Conservation (phyloP, 2,888 invertebrate genomes). For the Leucophenga maculata region DNA sequence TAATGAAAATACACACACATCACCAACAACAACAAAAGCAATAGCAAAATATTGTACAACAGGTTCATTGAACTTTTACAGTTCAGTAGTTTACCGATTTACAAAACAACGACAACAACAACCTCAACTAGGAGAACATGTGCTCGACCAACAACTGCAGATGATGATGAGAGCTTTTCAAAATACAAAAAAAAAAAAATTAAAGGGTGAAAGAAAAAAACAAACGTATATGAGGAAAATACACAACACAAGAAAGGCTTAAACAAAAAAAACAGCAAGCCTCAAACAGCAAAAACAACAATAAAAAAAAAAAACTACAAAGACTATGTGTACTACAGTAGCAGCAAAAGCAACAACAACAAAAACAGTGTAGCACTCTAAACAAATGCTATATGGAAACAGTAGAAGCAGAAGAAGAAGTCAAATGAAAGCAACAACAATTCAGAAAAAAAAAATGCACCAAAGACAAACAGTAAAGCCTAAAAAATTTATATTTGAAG, state of each 20-base stretch:
- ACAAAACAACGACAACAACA: slow-evolving; percentile 20
- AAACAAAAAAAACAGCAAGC: not conserved
- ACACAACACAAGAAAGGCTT: not conserved
- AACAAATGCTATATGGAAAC: too few species aligned
- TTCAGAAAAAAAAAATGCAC: too few species aligned
- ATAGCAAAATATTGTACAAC: slow-evolving; percentile 15
- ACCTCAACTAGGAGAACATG: slow-evolving; percentile 11
- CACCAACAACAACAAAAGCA: slow-evolving; percentile 16
- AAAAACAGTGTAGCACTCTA: not conserved
- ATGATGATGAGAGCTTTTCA: slow-evolving; percentile 9
- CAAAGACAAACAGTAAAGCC: too few species aligned
- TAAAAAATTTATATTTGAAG: too few species aligned
- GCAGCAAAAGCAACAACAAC: slow-evolving; percentile 13
- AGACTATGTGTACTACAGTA: not conserved
- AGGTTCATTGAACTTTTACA: slow-evolving; percentile 65
- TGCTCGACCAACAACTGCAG: slow-evolving; percentile 8
- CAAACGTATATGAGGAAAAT: not conserved
- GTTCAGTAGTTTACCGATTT: slow-evolving; percentile 67
- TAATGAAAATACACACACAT: slow-evolving; percentile 4
- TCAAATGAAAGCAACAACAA: too few species aligned
- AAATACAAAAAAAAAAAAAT: slow-evolving; percentile 35
- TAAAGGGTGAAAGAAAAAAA: slow-evolving; percentile 55
- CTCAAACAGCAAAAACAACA: slow-evolving; percentile 35
- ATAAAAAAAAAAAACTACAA: slow-evolving; percentile 21
- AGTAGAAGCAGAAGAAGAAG: too few species aligned